Conservation (phyloP, 1,140 invertebrate genomes). For the Pseudomyrmex dendroicus region DNA sequence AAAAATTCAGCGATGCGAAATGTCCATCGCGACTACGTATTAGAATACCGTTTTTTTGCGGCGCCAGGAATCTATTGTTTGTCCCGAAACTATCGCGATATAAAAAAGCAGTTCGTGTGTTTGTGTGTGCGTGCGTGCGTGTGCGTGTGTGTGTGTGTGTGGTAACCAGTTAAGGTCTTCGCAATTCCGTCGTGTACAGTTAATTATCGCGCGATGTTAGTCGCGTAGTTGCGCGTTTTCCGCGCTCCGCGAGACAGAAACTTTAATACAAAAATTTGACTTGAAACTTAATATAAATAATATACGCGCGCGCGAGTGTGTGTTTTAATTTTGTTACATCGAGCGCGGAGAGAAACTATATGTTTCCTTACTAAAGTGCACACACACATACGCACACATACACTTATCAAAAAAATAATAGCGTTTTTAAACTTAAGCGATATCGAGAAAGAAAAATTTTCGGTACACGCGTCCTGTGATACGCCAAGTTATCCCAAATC, state of each 20-base stretch:
- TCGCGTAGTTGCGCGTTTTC: background rate
- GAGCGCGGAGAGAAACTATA: too few relatives aligned
- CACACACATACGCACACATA: background rate
- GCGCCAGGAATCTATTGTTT: constrained; percentile 44
- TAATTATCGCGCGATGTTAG: constrained; percentile 32
- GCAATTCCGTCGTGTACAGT: constrained; percentile 10
- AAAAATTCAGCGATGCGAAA: constrained; percentile 47
- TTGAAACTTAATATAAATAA: background rate
- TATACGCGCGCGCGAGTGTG: background rate
- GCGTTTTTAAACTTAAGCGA: background rate
- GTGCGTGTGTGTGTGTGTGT: too few relatives aligned
- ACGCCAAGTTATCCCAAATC: background rate
- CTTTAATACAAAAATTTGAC: background rate
- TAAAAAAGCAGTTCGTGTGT: constrained; percentile 20
- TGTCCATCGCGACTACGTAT: constrained; percentile 11
- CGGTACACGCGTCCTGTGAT: background rate
- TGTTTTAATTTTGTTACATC: too few relatives aligned
- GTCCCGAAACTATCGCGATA: constrained; percentile 23
- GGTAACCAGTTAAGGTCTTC: background rate
- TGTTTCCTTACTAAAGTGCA: too few relatives aligned
- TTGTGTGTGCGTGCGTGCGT: too few relatives aligned
- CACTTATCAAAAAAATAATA: background rate
- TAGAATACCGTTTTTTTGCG: constrained; percentile 43
- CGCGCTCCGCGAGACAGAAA: background rate
- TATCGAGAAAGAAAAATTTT: background rate